These are phyloP conservation scores for Oscheius sp. DNA, from an alignment of 2,888 invertebrate species.

Conservation along the genomic window DNA sequence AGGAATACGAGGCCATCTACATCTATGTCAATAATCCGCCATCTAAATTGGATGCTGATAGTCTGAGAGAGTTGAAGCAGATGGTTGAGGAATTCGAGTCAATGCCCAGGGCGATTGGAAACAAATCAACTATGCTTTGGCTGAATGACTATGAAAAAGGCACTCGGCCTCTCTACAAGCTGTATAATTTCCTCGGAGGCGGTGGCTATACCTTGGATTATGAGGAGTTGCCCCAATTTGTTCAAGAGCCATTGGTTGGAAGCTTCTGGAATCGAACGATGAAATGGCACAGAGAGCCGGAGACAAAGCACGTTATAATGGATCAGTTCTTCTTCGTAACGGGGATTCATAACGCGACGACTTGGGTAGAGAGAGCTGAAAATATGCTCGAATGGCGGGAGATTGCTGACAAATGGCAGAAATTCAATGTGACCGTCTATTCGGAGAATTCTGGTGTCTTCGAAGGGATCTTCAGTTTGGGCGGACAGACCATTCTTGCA, in stretches of 20 bases:
- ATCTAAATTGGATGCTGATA: constrained; percentile 5
- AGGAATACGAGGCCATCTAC: constrained; percentile 39
- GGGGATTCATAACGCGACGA: constrained; percentile 38
- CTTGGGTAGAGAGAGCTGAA: constrained; percentile 38
- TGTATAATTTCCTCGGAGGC: constrained; percentile 22
- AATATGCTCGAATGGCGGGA: constrained; percentile 42
- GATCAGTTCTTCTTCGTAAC: constrained; percentile 36
- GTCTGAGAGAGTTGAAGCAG: constrained; percentile 10
- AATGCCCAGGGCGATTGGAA: constrained; percentile 34
- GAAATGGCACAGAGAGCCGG: constrained; percentile 34
- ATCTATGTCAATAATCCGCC: constrained; percentile 41
- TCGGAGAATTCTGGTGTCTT: constrained; percentile 40
- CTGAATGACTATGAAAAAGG: constrained; percentile 36
- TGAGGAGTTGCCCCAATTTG: constrained; percentile 28
- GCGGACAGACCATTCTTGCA: constrained; percentile 31
- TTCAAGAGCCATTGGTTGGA: constrained; percentile 2
- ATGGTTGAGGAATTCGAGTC: constrained; percentile 41
- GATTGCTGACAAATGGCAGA: constrained; percentile 33
- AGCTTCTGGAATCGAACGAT: constrained; percentile 26
- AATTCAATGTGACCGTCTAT: constrained; percentile 45
- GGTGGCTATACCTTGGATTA: constrained; percentile 24
- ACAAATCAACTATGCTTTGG: constrained; percentile 37
- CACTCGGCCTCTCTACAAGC: background rate
- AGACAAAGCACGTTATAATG: constrained; percentile 21
- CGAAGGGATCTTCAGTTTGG: constrained; percentile 35